A percentile compares a stretch with the other conserved stretches of the same genome.
These are phyloP conservation scores for Apostichopus leukothele DNA, from an alignment of 53 echinoderm and acorn worm species.

Conservation along the genomic window DNA sequence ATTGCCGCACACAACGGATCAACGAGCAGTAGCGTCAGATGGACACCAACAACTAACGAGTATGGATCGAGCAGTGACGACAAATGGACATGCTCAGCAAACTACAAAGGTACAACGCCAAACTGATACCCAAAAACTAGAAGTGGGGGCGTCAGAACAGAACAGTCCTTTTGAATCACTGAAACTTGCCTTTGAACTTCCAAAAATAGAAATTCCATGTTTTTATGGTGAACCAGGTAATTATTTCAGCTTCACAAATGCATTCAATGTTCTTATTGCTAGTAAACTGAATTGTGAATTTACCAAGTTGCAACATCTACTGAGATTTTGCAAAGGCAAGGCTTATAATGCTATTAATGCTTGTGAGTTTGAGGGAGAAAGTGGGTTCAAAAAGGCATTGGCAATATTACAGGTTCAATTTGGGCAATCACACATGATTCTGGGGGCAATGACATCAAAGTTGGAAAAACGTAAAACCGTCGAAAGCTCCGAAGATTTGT, in stretches of 20 bases:
- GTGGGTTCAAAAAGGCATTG: conserved; percentile 8
- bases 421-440: conserved; percentile 29
- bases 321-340: conserved; percentile 42
- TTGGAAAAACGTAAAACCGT: conserved; percentile 17
- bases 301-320: conserved; percentile 21
- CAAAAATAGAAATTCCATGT: conserved; percentile 33
- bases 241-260: conserved; percentile 32
- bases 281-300: conserved; percentile 33
- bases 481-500: not conserved
- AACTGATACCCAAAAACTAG: no score
- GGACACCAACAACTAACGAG: not conserved
- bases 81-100: no score
- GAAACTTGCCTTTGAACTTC: conserved; percentile 38
- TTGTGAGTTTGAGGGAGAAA: conserved; percentile 24
- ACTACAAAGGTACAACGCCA: no score
- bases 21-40: not conserved
- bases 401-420: conserved; percentile 24
- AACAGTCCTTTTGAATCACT: not conserved
- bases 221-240: conserved; percentile 40
- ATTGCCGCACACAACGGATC: no score
- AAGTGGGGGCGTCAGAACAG: not conserved
- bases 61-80: no score
- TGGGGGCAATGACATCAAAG: conserved; percentile 37
- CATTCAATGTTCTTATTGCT: conserved; percentile 20
- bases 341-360: conserved; percentile 34